phyloP scores from a whole-genome alignment of 2,888 invertebrate genomes.

The Dynastes hyllus region DNA sequence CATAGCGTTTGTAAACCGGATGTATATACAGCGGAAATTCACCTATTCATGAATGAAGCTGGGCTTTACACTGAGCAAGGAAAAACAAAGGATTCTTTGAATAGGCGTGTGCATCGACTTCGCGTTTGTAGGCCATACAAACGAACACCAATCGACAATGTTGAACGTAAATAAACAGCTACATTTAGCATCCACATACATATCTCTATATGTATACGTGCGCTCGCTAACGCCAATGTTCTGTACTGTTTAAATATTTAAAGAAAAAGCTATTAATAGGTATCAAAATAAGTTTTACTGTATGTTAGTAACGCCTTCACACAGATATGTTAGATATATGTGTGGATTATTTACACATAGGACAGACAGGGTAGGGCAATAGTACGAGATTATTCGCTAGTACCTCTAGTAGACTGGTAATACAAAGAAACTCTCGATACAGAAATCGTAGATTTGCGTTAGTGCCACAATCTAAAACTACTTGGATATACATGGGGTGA shows the following conservation, averaged over 20 bases:
- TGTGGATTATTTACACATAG: background rate
- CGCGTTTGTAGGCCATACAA: conserved; percentile 12
- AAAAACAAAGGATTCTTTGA: conserved; percentile 24
- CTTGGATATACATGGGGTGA: no score
- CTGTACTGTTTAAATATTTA: conserved; percentile 45
- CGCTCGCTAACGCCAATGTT: conserved; percentile 13
- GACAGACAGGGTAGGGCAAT: no score
- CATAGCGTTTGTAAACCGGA: conserved; percentile 12
- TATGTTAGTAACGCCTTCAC: conserved; percentile 37
- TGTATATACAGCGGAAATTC: conserved; percentile 12
- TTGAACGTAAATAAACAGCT: conserved; percentile 30
- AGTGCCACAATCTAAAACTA: no score
- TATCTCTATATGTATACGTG: background rate
- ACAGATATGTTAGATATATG: conserved; percentile 39
- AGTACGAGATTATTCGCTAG: no score
- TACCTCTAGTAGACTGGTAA: no score
- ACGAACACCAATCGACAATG: conserved; percentile 10
- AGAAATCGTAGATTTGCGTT: no score
- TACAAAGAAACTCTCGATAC: no score
- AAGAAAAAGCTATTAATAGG: conserved; percentile 43
- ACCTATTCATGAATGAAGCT: conserved; percentile 21
- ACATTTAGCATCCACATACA: conserved; percentile 16
- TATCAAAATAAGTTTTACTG: conserved; percentile 33
- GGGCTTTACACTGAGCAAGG: conserved; percentile 5
- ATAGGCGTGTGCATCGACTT: conserved; percentile 21